phyloP scores from a whole-genome alignment of 2,797 vertebrate species.

The Neopelma chrysocephalum region DNA sequence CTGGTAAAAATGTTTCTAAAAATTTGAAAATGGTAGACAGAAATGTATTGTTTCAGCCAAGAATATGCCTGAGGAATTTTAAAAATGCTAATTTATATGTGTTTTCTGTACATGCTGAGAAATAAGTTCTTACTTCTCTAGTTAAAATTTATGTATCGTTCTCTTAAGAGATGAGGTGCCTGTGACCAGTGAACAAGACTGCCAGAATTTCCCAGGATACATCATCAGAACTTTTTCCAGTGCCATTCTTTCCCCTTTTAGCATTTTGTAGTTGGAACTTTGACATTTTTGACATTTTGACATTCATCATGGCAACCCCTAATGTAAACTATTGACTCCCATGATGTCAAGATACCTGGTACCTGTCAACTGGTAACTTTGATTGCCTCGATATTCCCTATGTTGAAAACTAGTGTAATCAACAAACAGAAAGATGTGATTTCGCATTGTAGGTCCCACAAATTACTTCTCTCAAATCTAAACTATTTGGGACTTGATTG shows the following conservation, averaged over 20 bases:
- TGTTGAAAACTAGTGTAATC: neutral
- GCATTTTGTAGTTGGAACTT: neutral
- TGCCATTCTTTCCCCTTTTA: neutral
- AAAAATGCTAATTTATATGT: neutral
- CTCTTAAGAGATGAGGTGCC: neutral
- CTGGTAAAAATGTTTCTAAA: neutral
- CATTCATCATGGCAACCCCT: accelerated
- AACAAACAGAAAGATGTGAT: neutral
- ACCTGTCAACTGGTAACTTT: neutral
- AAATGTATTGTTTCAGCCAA: neutral
- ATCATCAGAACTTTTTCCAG: neutral
- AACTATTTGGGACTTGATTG: neutral
- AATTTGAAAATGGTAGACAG: neutral
- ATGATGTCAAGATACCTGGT: neutral
- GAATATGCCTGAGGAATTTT: neutral
- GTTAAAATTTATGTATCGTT: neutral
- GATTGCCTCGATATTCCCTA: neutral
- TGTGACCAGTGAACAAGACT: neutral
- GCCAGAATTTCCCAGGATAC: neutral
- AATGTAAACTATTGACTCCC: neutral
- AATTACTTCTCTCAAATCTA: neutral
- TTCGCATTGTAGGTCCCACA: neutral
- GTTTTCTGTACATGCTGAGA: neutral
- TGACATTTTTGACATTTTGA: neutral
- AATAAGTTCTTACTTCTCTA: neutral